These are phyloP conservation scores for Rhynchomys soricoides DNA, from an alignment of 2,113 vertebrate species.

Conservation along the genomic window DNA sequence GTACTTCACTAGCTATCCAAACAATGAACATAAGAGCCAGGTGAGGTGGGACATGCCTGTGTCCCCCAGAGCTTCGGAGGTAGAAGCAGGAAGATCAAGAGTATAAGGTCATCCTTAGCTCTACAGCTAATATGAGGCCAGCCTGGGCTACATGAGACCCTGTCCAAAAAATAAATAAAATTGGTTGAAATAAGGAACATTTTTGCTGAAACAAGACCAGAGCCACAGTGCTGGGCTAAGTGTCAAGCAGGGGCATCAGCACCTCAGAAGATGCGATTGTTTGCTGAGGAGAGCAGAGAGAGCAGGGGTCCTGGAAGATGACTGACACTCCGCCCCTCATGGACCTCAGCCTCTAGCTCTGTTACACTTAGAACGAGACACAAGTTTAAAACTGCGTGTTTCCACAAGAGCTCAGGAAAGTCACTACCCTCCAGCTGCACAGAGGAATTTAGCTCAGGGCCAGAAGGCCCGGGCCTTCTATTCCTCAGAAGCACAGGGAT, in stretches of 20 bases:
- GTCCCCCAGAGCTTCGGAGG: not conserved
- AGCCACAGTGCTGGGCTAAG: not conserved
- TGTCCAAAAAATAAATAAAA: not conserved
- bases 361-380: not conserved
- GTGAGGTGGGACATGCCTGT: not conserved
- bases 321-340: not conserved
- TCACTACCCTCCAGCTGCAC: not conserved
- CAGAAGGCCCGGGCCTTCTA: not conserved
- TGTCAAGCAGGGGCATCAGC: not conserved
- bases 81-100: not conserved
- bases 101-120: not conserved
- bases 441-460: not conserved
- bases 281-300: not conserved
- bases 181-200: slow-evolving; percentile 52
- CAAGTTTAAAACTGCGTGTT: not conserved
- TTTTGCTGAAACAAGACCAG: slow-evolving; percentile 51
- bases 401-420: too few species aligned
- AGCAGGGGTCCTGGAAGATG: not conserved
- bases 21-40: not conserved
- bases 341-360: not conserved
- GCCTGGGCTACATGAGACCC: not conserved
- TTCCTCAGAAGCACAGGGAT: not conserved
- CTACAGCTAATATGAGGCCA: not conserved
- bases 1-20: slow-evolving; percentile 60
- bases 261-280: not conserved